phyloP scores from a whole-genome alignment of 2,113 vertebrate genomes.

The Phasianus colchicus region DNA sequence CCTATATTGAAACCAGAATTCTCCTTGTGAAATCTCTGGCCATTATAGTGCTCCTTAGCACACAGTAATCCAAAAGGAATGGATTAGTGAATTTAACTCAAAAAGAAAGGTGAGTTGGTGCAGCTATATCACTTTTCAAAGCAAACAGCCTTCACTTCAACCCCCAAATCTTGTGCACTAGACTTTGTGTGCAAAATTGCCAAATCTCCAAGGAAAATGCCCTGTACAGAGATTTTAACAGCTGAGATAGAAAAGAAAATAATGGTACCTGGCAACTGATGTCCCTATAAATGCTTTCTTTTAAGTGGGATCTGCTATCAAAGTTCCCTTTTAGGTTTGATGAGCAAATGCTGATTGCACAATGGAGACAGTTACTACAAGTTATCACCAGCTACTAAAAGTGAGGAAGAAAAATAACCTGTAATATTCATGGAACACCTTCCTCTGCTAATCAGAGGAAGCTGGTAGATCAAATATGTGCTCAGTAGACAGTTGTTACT shows the following conservation, averaged over 20 bases:
- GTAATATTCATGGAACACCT: slow-evolving; percentile 25
- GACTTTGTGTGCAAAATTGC: not conserved
- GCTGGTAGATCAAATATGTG: slow-evolving; percentile 64
- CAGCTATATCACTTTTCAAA: not conserved
- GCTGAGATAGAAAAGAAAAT: slow-evolving; percentile 2
- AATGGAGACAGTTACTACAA: slow-evolving; percentile 51
- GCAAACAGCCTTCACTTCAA: not conserved
- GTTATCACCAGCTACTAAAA: not conserved
- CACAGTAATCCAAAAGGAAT: not conserved
- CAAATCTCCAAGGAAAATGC: slow-evolving; percentile 14
- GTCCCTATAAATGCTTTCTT: slow-evolving; percentile 19
- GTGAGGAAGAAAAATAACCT: slow-evolving; percentile 24
- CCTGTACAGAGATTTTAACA: slow-evolving; percentile 8
- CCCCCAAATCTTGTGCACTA: not conserved
- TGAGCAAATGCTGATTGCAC: slow-evolving; percentile 52
- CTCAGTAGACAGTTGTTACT: slow-evolving; percentile 58
- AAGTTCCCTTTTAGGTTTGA: slow-evolving; percentile 48
- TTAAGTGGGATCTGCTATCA: slow-evolving; percentile 30
- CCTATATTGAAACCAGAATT: not conserved
- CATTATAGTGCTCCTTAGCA: not conserved
- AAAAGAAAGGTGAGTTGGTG: not conserved
- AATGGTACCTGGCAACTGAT: slow-evolving; percentile 32
- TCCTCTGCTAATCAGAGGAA: slow-evolving; percentile 55
- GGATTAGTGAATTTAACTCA: not conserved
- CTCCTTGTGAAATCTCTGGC: not conserved